Evolutionary conservation across 2,797 vertebrate genomes (phyloP).

Genomic region (Dermochelys coriacea): DNA sequence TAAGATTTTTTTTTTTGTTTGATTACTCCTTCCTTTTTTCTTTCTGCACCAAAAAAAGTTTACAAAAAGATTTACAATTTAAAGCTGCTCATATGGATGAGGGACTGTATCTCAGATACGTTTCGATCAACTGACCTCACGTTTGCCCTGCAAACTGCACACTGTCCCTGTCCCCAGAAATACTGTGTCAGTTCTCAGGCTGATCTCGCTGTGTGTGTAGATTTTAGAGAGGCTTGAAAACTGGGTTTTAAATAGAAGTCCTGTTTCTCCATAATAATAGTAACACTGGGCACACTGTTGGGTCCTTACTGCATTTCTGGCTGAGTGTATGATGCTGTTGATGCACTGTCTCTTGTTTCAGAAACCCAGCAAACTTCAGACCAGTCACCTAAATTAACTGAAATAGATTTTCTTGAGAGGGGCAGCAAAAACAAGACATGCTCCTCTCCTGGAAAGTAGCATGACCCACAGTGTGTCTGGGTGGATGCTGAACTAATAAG

Average conservation of each 20-base stretch:
- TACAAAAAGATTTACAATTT: neutral
- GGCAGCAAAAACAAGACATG: neutral
- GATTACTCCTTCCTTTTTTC: neutral
- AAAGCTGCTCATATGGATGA: neutral
- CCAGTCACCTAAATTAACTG: neutral
- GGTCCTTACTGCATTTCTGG: neutral
- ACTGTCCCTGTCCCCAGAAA: neutral
- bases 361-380: neutral
- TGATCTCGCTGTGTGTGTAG: neutral
- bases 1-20: neutral
- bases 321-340: neutral
- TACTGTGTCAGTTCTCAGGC: fast-evolving
- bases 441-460: neutral
- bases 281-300: neutral
- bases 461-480: neutral
- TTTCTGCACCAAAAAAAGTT: neutral
- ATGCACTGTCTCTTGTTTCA: neutral
- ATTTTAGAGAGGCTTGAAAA: slow-evolving; percentile 22
- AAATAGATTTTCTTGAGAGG: neutral
- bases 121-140: neutral
- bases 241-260: slow-evolving; percentile 28
- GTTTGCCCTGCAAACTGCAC: neutral
- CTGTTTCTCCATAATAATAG: neutral
- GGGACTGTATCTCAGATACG: neutral
- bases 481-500: neutral